Evolutionary conservation across 2,888 invertebrate genomes (phyloP), one percentile per base, ranked within the genome.

Genomic region (Dyspetes luteomarginatus): DNA sequence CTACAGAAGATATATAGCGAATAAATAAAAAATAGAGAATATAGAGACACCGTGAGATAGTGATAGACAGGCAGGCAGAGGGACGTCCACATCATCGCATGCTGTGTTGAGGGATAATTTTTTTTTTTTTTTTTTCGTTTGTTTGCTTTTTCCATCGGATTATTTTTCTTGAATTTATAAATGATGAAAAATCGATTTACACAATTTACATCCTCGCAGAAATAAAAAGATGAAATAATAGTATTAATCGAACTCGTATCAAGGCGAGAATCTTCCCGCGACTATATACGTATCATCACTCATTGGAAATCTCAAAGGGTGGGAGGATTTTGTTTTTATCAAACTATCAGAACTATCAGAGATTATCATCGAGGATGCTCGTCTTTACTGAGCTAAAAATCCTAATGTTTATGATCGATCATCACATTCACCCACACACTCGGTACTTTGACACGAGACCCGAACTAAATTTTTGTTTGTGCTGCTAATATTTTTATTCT

Each of bases 61-160:
- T 60, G 45, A 78, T 69, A 65, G 45, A 82, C 73, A 67, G 71
- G 67, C 84, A 81, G 77, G 77, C 56, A 72, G 64, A 79, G 78
- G 85, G 86, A 85, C 81, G 83, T 84, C 81, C 82, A 83, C 76
- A 83, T 73, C 69, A 67, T 71, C 80, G 60, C 74, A 85, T 85
- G 85, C 85, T 78, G 74, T 82, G 71, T 81, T 22, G 19, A 74
- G 74, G 36, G 52, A 75, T 43, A 48, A 9, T 28, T 58, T 7
- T 72, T 52, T 41, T 45, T 55, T 4, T 17, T 56, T 4, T 55
- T 45, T 68, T 50, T 7, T 12, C 12, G 36, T 22, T 15, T 58
- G 4, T 52, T n/a, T 48, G 4, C 15, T n/a, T 28, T 76, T 28
- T n/a, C 19, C 12, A 19, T 65, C 28, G 7, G 9, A 58, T 30